Percentiles rank a stretch among this genome's conserved stretches.
These are phyloP conservation scores for Netelia inedita DNA, from an alignment of 2,888 invertebrate species.

Conservation along the genomic window DNA sequence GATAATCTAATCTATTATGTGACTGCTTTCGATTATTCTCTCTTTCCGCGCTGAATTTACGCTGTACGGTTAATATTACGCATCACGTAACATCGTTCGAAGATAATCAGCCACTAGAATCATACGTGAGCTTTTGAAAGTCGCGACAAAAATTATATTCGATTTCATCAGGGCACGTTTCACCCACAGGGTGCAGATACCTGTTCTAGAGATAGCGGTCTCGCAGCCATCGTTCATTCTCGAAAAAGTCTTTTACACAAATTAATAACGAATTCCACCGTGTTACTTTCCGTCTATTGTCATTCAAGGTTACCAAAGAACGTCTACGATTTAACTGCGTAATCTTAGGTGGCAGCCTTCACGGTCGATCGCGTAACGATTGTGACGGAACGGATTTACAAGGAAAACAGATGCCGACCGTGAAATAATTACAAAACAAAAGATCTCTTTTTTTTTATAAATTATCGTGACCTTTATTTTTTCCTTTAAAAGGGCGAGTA, in stretches of 20 bases:
- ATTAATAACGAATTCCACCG: conserved; percentile 21
- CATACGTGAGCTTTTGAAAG: not conserved
- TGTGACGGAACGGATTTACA: not conserved
- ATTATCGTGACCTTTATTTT: conserved; percentile 58
- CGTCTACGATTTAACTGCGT: conserved; percentile 18
- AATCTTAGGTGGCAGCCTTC: conserved; percentile 42
- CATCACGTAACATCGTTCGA: not conserved
- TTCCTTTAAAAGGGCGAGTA: conserved; percentile 22
- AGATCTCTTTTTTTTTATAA: conserved; percentile 39
- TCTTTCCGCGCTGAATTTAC: not conserved
- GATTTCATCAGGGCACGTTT: conserved; percentile 4
- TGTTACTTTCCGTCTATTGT: conserved; percentile 12
- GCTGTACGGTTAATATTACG: conserved; percentile 11
- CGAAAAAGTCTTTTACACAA: not conserved
- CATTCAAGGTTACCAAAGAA: conserved; percentile 61
- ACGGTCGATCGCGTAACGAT: conserved; percentile 42
- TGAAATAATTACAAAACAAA: not conserved
- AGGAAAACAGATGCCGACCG: not conserved
- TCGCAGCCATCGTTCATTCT: conserved; percentile 74
- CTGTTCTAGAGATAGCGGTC: conserved; percentile 73
- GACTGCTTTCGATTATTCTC: not conserved
- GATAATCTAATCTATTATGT: conserved; percentile 36
- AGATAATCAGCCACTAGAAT: not conserved
- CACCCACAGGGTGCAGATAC: conserved; percentile 60
- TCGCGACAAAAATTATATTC: not conserved